Percentiles rank a stretch among this genome's conserved stretches.
Conservation (phyloP, 2,888 invertebrate species). For the Chaetoderma sp. region DNA sequence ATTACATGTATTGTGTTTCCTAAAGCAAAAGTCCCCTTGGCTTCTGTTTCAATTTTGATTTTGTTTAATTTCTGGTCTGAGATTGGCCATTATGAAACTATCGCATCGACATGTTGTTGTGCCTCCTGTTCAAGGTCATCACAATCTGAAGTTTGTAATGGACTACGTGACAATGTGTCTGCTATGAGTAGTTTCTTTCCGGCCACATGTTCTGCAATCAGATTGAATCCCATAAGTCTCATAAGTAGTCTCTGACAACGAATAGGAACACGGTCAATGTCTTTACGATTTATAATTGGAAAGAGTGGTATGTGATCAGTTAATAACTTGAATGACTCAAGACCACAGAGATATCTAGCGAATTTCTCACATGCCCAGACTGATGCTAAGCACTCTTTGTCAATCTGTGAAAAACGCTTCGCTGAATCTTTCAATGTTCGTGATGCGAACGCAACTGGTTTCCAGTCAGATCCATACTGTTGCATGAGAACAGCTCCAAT, state of each 20-base stretch:
- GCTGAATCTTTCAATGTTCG: conserved; percentile 37
- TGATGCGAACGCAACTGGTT: conserved; percentile 41
- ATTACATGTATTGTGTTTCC: too few relatives aligned
- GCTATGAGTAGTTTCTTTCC: conserved; percentile 3
- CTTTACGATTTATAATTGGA: conserved; percentile 21
- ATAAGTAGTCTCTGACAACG: conserved; percentile 26
- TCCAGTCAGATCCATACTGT: conserved; percentile 19
- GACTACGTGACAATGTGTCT: conserved; percentile 6
- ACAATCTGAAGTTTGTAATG: neutral
- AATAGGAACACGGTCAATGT: conserved; percentile 19
- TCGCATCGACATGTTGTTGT: neutral
- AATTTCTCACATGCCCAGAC: conserved; percentile 41
- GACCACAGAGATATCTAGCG: conserved; percentile 19
- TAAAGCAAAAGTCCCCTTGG: too few relatives aligned
- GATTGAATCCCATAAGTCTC: conserved; percentile 19
- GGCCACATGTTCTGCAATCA: neutral
- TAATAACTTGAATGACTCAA: conserved; percentile 4
- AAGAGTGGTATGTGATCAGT: conserved; percentile 35
- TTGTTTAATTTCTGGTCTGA: neutral
- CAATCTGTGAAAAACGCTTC: conserved; percentile 26
- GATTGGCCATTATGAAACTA: neutral
- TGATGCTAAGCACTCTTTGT: conserved; percentile 21
- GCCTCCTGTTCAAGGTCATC: neutral
- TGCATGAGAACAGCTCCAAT: conserved; percentile 39
- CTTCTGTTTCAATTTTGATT: too few relatives aligned